Percentiles rank a stretch among this genome's conserved stretches.
phyloP scores from a whole-genome alignment of 2,113 vertebrate genomes.

The Prionailurus bengalensis region DNA sequence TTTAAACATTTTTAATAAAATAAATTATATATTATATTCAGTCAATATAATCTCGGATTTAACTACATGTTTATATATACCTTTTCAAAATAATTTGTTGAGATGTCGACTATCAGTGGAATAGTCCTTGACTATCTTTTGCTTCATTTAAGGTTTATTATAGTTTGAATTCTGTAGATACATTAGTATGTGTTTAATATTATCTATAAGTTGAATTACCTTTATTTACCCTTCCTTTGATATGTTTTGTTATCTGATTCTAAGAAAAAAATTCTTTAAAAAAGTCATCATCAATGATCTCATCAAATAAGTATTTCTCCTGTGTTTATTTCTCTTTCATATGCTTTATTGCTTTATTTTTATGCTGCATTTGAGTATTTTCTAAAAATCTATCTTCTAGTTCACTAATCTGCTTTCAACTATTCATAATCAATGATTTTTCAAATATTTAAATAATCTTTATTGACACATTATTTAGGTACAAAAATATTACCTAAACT shows the following conservation, averaged over 20 bases:
- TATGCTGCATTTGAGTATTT: neutral
- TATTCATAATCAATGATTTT: neutral
- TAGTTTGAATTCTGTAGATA: neutral
- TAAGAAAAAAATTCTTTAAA: neutral
- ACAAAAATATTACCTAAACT: neutral
- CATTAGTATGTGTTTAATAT: neutral
- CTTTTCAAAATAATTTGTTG: neutral
- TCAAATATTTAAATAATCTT: neutral
- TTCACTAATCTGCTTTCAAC: neutral
- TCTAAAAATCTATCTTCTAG: neutral
- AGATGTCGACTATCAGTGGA: neutral
- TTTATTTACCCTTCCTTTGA: neutral
- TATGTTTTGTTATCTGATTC: neutral
- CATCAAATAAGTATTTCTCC: neutral
- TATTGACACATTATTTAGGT: neutral
- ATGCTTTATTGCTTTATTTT: neutral
- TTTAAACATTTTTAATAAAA: neutral
- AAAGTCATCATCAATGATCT: neutral
- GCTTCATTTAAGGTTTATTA: neutral
- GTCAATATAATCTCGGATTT: neutral
- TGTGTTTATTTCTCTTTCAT: neutral
- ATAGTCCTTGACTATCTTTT: neutral
- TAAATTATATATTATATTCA: neutral
- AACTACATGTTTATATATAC: neutral
- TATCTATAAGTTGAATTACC: neutral